Evolutionary conservation across 2,113 vertebrate genomes (phyloP).

Genomic region (Myocastor coypus): DNA sequence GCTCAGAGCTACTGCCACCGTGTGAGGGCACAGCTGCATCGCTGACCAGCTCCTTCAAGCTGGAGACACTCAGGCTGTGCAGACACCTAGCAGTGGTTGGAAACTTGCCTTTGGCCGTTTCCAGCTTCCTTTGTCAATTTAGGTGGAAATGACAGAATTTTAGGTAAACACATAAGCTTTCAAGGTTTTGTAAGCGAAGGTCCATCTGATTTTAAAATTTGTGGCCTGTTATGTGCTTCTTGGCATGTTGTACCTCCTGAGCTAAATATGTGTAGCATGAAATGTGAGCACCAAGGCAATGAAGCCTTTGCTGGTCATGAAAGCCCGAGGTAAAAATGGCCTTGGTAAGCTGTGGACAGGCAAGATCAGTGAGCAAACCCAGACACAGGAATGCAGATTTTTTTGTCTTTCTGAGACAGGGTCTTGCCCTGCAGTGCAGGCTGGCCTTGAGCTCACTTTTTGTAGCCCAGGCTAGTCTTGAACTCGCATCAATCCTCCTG

Average conservation of each 20-base stretch:
- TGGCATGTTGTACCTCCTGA: constrained; percentile 9
- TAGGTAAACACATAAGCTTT: not conserved
- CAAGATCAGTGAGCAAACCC: not conserved
- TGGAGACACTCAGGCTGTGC: not conserved
- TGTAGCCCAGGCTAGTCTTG: too few relatives aligned
- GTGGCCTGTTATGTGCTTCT: not conserved
- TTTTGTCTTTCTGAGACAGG: too few relatives aligned
- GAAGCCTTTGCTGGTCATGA: not conserved
- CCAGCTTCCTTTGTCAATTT: constrained; percentile 36
- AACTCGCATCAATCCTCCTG: too few relatives aligned
- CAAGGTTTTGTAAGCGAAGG: not conserved
- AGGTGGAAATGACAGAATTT: not conserved
- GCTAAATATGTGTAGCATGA: not conserved
- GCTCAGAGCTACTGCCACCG: not conserved
- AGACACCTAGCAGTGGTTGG: not conserved
- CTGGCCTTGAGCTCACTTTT: too few relatives aligned
- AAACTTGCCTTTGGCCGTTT: not conserved
- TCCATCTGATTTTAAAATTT: not conserved
- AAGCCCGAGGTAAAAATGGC: not conserved
- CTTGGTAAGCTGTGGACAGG: not conserved
- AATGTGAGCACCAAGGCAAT: not conserved
- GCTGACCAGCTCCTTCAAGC: not conserved
- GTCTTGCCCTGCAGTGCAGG: too few relatives aligned
- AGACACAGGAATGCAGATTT: too few relatives aligned
- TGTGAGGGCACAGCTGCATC: not conserved